These are phyloP conservation scores for Ochlodes sylvanus DNA, from an alignment of 2,888 invertebrate genomes.

Conservation along the genomic window DNA sequence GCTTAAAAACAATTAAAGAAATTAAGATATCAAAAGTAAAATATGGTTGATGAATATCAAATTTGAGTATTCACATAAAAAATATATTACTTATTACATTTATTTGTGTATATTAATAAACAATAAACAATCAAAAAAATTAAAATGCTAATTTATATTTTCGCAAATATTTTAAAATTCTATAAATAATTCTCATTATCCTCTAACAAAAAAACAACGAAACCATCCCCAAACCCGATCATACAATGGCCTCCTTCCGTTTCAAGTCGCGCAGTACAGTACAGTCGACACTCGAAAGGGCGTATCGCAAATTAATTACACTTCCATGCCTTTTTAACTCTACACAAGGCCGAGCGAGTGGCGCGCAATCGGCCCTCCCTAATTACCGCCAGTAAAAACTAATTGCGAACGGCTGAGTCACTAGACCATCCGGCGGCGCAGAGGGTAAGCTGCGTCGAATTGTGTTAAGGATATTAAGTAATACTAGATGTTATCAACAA, in stretches of 20 bases:
- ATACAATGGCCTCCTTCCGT: conserved; percentile 32
- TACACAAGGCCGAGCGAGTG: conserved; percentile 53
- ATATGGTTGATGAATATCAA: too few species aligned
- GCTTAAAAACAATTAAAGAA: too few species aligned
- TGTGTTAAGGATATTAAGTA: too few species aligned
- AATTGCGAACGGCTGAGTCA: conserved; percentile 63
- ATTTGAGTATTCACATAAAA: too few species aligned
- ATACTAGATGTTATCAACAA: too few species aligned
- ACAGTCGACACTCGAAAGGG: conserved; percentile 38
- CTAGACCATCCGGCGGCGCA: conserved; percentile 2
- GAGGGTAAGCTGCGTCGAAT: conserved; percentile 7
- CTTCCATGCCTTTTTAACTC: conserved; percentile 52
- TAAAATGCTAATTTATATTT: too few species aligned
- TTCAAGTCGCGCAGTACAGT: conserved; percentile 33
- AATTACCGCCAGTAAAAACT: conserved; percentile 79
- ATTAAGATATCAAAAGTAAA: too few species aligned
- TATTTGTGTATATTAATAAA: too few species aligned
- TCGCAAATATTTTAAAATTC: too few species aligned
- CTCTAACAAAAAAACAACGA: conserved; percentile 17
- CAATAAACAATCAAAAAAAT: too few species aligned
- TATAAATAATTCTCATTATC: background rate
- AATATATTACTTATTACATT: too few species aligned
- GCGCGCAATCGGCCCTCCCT: conserved; percentile 73
- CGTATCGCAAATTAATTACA: conserved; percentile 48
- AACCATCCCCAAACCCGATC: conserved; percentile 13